Base-by-base conservation (phyloP, 2,888 invertebrate genomes). In the Hypercompe scribonia region DNA sequence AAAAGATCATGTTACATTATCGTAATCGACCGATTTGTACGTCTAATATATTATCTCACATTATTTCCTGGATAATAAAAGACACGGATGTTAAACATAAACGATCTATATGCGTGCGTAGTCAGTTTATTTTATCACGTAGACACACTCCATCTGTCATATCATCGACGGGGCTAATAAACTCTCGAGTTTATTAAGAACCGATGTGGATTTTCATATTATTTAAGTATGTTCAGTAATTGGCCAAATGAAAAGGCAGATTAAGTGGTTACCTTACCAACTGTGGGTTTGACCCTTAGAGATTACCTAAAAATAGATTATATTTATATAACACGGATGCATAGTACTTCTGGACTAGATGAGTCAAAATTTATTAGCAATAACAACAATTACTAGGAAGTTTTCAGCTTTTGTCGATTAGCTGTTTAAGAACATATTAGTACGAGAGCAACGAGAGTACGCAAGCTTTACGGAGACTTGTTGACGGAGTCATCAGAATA, bases 21-120 rank as follows among this genome's bases (percentile, higher is more conserved):
- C 73, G 33, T 83, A 83, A 83, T 81, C 54, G 39, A 54, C 65
- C 46, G 61, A 81, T 82, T 81, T 77, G 79, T 83, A 75, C 50
- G n/a, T 68, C 39, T 65, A 68, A 67, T 73, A 75, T 77, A 75
- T 78, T 70, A 78, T 58, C 73, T 39, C 61, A 78, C 73, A 80
- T 76, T 73, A 74, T 74, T 73, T 78, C 70, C 69, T 18, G 61
- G n/a, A 68, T 83, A 83, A 84, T 86, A 86, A 84, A 82, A 84
- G 86, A 73, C 85, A 79, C 87, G 88, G 87, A 89, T 89, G 86
- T 89, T 89, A 88, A 89, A 90, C 89, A 91, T 90, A 89, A 88
- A 90, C 89, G 89, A 85, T 65, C 54, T 69, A 61, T 42, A 69
- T 88, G 86, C 64, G 61, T 88, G 86, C 64, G 61, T 84, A 82